Evolutionary conservation across 1,140 invertebrate genomes (phyloP).

Genomic region (Pogonomyrmex barbatus): DNA sequence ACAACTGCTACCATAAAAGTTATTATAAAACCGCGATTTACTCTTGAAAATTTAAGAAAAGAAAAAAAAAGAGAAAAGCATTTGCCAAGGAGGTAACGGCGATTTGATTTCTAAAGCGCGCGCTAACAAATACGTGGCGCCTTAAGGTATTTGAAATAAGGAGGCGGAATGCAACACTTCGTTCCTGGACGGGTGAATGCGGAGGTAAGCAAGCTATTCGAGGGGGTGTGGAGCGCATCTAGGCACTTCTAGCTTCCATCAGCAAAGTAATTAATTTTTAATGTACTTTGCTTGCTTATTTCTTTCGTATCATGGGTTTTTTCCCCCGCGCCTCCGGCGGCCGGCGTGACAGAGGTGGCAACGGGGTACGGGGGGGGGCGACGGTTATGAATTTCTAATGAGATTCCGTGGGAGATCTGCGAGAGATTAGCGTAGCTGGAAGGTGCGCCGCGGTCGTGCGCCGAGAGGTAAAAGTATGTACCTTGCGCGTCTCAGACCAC

Average conservation of each 20-base stretch:
- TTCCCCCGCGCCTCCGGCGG: slow-evolving; percentile 75
- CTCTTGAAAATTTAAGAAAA: background rate
- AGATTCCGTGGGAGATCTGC: slow-evolving; percentile 86
- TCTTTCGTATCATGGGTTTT: slow-evolving; percentile 85
- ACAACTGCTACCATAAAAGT: background rate
- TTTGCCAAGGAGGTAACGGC: slow-evolving; percentile 41
- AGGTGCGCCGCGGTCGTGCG: slow-evolving; percentile 67
- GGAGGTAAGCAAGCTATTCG: slow-evolving; percentile 65
- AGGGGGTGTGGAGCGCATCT: slow-evolving; percentile 76
- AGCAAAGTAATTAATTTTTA: slow-evolving; percentile 87
- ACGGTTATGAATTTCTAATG: slow-evolving; percentile 87
- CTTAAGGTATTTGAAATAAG: slow-evolving; percentile 69
- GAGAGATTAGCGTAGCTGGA: slow-evolving; percentile 84
- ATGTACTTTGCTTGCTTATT: slow-evolving; percentile 86
- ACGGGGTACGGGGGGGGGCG: slow-evolving; percentile 65
- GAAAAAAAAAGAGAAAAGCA: background rate
- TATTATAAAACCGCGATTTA: slow-evolving; percentile 25
- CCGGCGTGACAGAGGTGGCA: slow-evolving; percentile 53
- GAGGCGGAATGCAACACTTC: slow-evolving; percentile 68
- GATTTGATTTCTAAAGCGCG: slow-evolving; percentile 58
- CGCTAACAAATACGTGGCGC: slow-evolving; percentile 63
- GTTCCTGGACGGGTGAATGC: slow-evolving; percentile 57
- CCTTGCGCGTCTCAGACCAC: slow-evolving; percentile 79
- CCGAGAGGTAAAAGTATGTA: slow-evolving; percentile 79
- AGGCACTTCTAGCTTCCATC: slow-evolving; percentile 86